A percentile compares a stretch with the other conserved stretches of the same genome.
phyloP scores from a whole-genome alignment of 92 coral and sea anemone species.

The Nematostella vectensis region DNA sequence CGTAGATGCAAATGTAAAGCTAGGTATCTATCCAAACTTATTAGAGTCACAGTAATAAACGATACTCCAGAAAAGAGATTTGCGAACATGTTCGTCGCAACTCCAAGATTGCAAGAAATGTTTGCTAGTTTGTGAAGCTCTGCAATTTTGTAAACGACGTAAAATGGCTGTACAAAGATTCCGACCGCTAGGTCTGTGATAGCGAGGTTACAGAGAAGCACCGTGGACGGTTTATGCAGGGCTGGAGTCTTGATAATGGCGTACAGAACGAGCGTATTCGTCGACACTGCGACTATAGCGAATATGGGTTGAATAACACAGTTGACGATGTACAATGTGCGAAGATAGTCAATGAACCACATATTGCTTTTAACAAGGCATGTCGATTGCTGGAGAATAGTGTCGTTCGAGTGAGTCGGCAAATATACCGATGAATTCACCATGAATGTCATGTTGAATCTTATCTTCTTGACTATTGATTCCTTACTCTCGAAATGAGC shows the following conservation, averaged over 20 bases:
- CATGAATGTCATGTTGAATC: too few relatives aligned
- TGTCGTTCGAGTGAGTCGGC: too few relatives aligned
- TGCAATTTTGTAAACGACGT: conserved; percentile 31
- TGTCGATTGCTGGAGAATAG: too few relatives aligned
- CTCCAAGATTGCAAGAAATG: conserved; percentile 25
- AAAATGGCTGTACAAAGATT: conserved; percentile 41
- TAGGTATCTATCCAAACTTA: conserved; percentile 38
- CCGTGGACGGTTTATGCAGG: conserved; percentile 34
- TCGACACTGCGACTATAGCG: conserved; percentile 25
- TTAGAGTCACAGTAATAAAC: conserved; percentile 31
- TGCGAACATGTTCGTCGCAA: conserved; percentile 25
- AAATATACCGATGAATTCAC: too few relatives aligned
- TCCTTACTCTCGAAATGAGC: too few relatives aligned
- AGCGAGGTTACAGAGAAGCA: conserved; percentile 40
- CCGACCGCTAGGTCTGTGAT: conserved; percentile 46
- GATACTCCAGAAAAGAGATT: conserved; percentile 38
- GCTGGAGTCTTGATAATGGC: conserved; percentile 31
- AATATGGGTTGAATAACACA: conserved; percentile 33
- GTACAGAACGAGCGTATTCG: conserved; percentile 25
- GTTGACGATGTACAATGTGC: conserved; percentile 4
- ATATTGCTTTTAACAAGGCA: conserved; percentile 16
- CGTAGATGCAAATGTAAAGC: conserved; percentile 27
- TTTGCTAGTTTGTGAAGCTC: conserved; percentile 14
- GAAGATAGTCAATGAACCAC: conserved; percentile 10
- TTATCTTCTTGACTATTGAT: too few relatives aligned